Percentiles rank a stretch among this genome's conserved stretches.
phyloP scores from a whole-genome alignment of 2,113 vertebrate species.

The Carassius carassius region DNA sequence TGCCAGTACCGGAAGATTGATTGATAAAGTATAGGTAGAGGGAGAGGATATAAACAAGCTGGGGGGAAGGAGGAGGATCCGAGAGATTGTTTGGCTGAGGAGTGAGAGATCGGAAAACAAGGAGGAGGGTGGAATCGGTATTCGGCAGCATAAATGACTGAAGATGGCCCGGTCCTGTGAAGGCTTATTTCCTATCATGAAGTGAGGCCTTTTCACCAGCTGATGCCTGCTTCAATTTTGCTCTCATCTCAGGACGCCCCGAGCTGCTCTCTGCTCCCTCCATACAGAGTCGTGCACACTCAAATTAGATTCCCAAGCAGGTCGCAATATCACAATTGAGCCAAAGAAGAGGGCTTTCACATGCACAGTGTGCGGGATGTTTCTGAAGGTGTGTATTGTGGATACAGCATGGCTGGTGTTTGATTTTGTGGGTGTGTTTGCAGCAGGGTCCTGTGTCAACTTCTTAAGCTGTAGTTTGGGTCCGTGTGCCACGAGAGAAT shows the following conservation, averaged over 20 bases:
- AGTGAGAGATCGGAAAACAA: conserved; percentile 37
- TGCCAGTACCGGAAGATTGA: conserved; percentile 39
- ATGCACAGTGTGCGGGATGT: conserved; percentile 34
- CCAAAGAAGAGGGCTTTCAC: conserved; percentile 43
- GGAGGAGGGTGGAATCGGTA: conserved; percentile 51
- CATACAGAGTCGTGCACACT: conserved; percentile 19
- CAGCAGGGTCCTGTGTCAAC: background rate
- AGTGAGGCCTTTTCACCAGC: conserved; percentile 59
- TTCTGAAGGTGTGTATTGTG: conserved; percentile 13
- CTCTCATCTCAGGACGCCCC: conserved; percentile 47
- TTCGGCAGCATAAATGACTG: conserved; percentile 58
- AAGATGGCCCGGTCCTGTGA: conserved; percentile 53
- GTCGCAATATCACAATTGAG: conserved; percentile 42
- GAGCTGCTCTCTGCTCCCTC: conserved; percentile 7
- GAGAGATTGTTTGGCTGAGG: conserved; percentile 13
- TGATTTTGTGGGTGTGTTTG: conserved; percentile 33
- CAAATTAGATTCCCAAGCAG: conserved; percentile 48
- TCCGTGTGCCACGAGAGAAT: background rate
- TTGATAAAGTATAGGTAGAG: conserved; percentile 43
- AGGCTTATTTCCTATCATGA: conserved; percentile 55
- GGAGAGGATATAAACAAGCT: conserved; percentile 14
- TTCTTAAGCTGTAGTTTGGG: background rate
- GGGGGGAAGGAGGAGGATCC: conserved; percentile 12
- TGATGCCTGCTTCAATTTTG: conserved; percentile 62
- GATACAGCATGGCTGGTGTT: conserved; percentile 8